Evolutionary conservation across 2,113 vertebrate genomes (phyloP), one percentile per base, ranked within the genome.

Genomic region (Podiceps cristatus): DNA sequence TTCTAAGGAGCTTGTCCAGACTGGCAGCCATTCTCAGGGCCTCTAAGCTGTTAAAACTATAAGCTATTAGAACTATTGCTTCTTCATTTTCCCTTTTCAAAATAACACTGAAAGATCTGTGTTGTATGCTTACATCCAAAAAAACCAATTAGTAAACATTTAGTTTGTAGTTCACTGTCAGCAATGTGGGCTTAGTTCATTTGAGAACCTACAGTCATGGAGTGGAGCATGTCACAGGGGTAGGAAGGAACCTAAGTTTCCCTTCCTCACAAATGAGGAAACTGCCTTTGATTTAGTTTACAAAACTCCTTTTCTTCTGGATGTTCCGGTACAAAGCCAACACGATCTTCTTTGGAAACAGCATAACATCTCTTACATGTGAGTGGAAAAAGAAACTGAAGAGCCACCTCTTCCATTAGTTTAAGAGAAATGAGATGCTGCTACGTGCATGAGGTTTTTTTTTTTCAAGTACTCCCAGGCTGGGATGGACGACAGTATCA

Each of bases 1-100:
- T 96, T 88, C 91, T 81, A 60, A 80, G 93, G 88, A 89, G 45
- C 66, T 95, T 87, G 49, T 83, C 40, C 86, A 96, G 96, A 95
- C 95, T 97, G 96, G 95, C 97, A 98, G 85, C 95, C 97, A 92
- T 97, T 98, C 94, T 96, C 74, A 88, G 44, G 88, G 47, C 93
- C 73, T 93, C 74, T 82, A 60, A 90, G 20, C n/a, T 76, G 27
- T 75, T 75, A 79, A 27, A 90, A 37, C 69, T 78, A 35, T 67
- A 24, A 91, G 42, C 18, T 44, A 60, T n/a, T 73, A 62, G 58
- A 80, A 78, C 28, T 69, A 67, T 81, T 86, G n/a, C 75, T 4
- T 92, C 40, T 52, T 96, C 86, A 80, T 69, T 93, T 92, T 83
- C 69, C 67, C 86, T 88, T 94, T 93, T 86, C 63, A 82, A 56